Evolutionary conservation across 2,113 vertebrate genomes (phyloP).

Genomic region (Cnemophilus loriae): DNA sequence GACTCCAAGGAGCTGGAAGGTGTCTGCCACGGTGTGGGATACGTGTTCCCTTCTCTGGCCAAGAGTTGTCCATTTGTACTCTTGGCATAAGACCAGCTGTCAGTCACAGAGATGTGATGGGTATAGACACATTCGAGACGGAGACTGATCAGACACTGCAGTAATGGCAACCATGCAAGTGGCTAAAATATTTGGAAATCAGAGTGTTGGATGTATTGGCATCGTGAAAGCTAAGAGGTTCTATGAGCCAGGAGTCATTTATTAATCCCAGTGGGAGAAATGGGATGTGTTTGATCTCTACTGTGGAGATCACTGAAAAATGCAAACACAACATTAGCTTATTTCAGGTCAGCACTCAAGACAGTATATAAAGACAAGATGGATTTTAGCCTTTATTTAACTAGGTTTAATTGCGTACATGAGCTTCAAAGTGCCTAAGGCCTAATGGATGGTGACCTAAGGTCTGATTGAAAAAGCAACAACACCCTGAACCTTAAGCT

Average conservation of each 20-base stretch:
- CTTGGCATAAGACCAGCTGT: neutral
- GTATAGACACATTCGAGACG: neutral
- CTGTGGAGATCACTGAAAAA: neutral
- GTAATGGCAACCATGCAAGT: neutral
- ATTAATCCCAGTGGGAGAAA: neutral
- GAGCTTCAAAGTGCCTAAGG: neutral
- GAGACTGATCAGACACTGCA: neutral
- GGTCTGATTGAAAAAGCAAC: neutral
- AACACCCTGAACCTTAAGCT: neutral
- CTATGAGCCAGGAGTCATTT: neutral
- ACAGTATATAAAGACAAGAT: neutral
- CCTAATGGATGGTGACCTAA: neutral
- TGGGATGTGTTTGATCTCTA: neutral
- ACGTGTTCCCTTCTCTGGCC: neutral
- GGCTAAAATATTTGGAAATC: neutral
- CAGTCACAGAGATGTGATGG: neutral
- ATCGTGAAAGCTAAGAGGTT: neutral
- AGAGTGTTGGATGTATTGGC: neutral
- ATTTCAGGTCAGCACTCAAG: neutral
- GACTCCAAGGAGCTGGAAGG: neutral
- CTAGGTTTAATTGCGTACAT: neutral
- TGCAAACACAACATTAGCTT: neutral
- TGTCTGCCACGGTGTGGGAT: neutral
- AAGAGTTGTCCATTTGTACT: fast-evolving
- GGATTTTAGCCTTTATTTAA: constrained; percentile 19